Percentiles rank a stretch among this genome's conserved stretches.
Conservation (phyloP, 2,888 invertebrate species). For the Drosophila fulvimacula region DNA sequence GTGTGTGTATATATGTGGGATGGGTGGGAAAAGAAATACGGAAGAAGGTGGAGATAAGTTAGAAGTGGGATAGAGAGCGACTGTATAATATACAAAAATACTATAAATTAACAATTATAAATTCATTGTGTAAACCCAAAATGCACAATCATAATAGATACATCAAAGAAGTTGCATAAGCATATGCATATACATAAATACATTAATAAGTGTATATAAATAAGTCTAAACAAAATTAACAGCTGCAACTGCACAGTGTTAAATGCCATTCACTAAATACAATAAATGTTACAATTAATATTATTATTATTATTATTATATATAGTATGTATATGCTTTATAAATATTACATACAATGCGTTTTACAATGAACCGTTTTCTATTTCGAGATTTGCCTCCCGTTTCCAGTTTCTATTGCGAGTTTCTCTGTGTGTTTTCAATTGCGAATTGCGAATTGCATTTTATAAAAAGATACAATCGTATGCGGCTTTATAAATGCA, state of each 20-base stretch:
- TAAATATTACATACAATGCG: constrained; percentile 63
- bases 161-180: constrained; percentile 51
- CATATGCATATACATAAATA: constrained; percentile 58
- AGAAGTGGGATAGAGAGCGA: constrained; percentile 39
- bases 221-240: constrained; percentile 74
- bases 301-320: constrained; percentile 52
- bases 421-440: constrained; percentile 40
- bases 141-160: constrained; percentile 68
- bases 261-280: constrained; percentile 81
- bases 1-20: too few relatives aligned
- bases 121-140: constrained; percentile 68
- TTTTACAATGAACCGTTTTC: constrained; percentile 49
- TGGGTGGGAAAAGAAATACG: background rate
- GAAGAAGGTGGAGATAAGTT: constrained; percentile 5
- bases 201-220: constrained; percentile 59
- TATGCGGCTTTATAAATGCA: constrained; percentile 57
- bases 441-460: constrained; percentile 45
- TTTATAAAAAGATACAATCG: constrained; percentile 25
- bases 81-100: constrained; percentile 68
- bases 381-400: constrained; percentile 16
- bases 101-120: constrained; percentile 70
- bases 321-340: constrained; percentile 60
- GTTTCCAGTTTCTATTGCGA: constrained; percentile 50
- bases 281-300: constrained; percentile 62
- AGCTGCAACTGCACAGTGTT: constrained; percentile 71